Evolutionary conservation across 2,888 invertebrate species (phyloP).

Genomic region (Chironomus tentans): DNA sequence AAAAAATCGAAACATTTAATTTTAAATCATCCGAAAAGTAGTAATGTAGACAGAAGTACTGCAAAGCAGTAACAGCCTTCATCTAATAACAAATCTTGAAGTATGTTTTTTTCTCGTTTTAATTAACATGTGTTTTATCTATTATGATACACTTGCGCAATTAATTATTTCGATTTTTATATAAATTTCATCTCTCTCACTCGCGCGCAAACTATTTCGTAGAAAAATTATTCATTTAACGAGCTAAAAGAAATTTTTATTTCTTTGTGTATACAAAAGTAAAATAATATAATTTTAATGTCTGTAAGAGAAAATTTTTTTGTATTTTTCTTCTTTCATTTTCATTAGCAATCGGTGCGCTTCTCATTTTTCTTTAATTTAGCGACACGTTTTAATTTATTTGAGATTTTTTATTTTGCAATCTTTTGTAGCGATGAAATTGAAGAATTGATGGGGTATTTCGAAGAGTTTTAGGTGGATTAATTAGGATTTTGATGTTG

Average conservation of each 20-base stretch:
- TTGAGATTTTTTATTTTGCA: neutral
- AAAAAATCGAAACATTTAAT: constrained; percentile 22
- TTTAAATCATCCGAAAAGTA: constrained; percentile 19
- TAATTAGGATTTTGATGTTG: too few species aligned
- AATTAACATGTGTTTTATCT: constrained; percentile 27
- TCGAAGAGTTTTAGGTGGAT: too few species aligned
- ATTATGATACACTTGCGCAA: constrained; percentile 25
- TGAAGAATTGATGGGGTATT: too few species aligned
- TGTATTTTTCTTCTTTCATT: neutral
- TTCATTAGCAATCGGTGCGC: neutral
- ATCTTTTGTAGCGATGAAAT: too few species aligned
- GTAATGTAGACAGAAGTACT: neutral
- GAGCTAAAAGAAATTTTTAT: neutral
- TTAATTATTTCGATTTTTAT: constrained; percentile 25
- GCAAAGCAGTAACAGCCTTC: neutral
- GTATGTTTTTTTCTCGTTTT: constrained; percentile 1
- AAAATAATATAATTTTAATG: neutral
- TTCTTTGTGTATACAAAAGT: constrained; percentile 16
- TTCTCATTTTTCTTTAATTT: constrained; percentile 3
- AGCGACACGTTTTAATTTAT: constrained; percentile 22
- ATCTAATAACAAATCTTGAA: neutral
- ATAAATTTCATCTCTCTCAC: neutral
- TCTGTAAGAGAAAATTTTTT: neutral
- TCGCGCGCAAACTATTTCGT: neutral
- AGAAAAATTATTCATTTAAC: neutral